Base-by-base conservation (phyloP, 1,140 invertebrate species). In the Leptestheria dahalacensis region DNA sequence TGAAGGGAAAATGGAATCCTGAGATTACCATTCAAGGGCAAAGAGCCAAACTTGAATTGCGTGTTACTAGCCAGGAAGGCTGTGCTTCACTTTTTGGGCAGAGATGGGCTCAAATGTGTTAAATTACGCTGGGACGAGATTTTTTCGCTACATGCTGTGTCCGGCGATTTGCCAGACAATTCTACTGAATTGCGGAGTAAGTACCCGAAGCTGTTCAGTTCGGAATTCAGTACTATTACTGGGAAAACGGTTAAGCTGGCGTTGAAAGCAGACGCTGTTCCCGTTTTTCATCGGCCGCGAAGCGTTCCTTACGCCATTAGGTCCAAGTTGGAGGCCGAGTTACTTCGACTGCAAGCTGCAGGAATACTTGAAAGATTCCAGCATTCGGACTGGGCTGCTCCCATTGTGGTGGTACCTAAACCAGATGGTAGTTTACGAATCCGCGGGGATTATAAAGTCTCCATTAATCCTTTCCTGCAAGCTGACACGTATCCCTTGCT, bases 371-470 rank as follows among this genome's bases (percentile, higher is more conserved):
- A n/a, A n/a, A n/a, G n/a, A n/a, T n/a, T n/a, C n/a, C n/a, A n/a
- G n/a, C n/a, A n/a, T n/a, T n/a, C n/a, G n/a, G n/a, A n/a, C n/a
- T n/a, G n/a, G n/a, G n/a, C n/a, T n/a, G n/a, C n/a, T n/a, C n/a
- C n/a, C n/a, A n/a, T n/a, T n/a, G n/a, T n/a, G n/a, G n/a, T n/a
- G n/a, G n/a, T n/a, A n/a, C n/a, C n/a, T n/a, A n/a, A n/a, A n/a
- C n/a, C n/a, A n/a, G n/a, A n/a, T n/a, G n/a, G n/a, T n/a, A n/a
- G n/a, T n/a, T n/a, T n/a, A n/a, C n/a, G n/a, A n/a, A n/a, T n/a
- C n/a, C n/a, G n/a, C n/a, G 71, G 67, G 0, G 68, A 73, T 64
- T 73, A 62, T 65, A 71, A 72, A 61, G 59, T 70, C n/a, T 73
- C 69, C 3, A 24, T 74, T 11, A 77, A 75, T 64, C 65, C 61